A percentile compares a stretch with the other conserved stretches of the same genome.
Evolutionary conservation across 2,888 invertebrate genomes (phyloP).

Genomic region (Cenopis cana): DNA sequence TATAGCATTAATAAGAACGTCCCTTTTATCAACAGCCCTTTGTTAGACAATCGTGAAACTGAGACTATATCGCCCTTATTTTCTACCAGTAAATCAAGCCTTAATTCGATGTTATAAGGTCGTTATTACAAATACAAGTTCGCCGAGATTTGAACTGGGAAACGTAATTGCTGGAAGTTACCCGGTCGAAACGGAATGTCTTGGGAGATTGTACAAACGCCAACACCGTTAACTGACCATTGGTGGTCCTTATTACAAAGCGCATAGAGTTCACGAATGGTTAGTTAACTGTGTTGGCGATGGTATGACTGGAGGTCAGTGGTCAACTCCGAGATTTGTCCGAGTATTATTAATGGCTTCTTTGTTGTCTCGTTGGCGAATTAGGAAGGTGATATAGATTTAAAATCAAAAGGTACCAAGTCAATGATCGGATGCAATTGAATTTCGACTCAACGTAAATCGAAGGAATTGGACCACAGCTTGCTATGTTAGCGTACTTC

Average conservation of each 20-base stretch:
- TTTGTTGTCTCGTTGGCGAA: slow-evolving; percentile 55
- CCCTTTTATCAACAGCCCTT: slow-evolving; percentile 41
- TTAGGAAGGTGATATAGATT: slow-evolving; percentile 42
- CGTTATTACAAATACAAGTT: neutral
- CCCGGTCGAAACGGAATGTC: slow-evolving; percentile 20
- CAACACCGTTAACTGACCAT: too few relatives aligned
- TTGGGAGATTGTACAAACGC: too few relatives aligned
- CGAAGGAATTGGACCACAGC: neutral
- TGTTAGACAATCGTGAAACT: slow-evolving; percentile 30
- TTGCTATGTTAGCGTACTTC: neutral
- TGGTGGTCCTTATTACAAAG: too few relatives aligned
- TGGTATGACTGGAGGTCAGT: slow-evolving; percentile 27
- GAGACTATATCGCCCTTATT: neutral
- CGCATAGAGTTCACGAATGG: too few relatives aligned
- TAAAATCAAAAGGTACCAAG: slow-evolving; percentile 28
- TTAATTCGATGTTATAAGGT: neutral
- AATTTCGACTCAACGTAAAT: neutral
- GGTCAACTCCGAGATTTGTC: slow-evolving; percentile 37
- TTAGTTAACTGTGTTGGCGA: too few relatives aligned
- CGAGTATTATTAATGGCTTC: slow-evolving; percentile 44
- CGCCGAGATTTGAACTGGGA: slow-evolving; percentile 5
- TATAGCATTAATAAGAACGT: slow-evolving; percentile 40
- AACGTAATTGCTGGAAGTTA: slow-evolving; percentile 23
- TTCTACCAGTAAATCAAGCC: neutral
- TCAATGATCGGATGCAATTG: neutral